phyloP scores from a whole-genome alignment of 1,140 invertebrate genomes.

The Drosophila serrata region DNA sequence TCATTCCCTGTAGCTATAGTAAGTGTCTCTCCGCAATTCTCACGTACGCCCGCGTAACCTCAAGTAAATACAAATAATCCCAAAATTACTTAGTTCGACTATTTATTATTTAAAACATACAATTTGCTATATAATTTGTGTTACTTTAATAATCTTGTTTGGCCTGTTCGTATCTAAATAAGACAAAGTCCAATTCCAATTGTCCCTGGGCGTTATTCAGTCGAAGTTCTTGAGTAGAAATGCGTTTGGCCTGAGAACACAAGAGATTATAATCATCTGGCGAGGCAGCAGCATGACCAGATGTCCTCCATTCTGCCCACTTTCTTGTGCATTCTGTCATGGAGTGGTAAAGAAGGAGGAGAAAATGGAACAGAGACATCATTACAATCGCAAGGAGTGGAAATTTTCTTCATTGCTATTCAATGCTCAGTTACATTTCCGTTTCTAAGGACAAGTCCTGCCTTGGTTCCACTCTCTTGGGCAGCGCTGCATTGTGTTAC shows the following conservation, averaged over 20 bases:
- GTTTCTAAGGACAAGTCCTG: conserved; percentile 9
- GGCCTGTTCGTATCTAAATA: neutral
- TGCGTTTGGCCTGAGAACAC: conserved; percentile 40
- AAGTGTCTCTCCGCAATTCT: neutral
- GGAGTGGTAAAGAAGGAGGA: neutral
- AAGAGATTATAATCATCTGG: conserved; percentile 41
- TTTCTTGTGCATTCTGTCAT: conserved; percentile 30
- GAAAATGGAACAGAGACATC: conserved; percentile 9
- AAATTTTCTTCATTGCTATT: conserved; percentile 50
- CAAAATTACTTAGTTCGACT: neutral
- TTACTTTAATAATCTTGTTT: neutral
- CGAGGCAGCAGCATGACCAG: neutral
- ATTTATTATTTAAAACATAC: neutral
- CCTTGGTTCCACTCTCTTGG: conserved; percentile 27
- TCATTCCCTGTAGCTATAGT: neutral
- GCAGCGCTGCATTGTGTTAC: conserved; percentile 52
- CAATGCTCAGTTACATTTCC: conserved; percentile 60
- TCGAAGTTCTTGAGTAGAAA: conserved; percentile 31
- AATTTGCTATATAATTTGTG: neutral
- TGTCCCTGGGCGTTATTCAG: conserved; percentile 45
- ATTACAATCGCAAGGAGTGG: conserved; percentile 40
- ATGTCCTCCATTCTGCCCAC: conserved; percentile 34
- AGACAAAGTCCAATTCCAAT: conserved; percentile 46
- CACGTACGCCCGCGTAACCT: neutral
- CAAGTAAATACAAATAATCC: neutral